Conservation (phyloP, 2,113 vertebrate genomes). For the Eulacestoma nigropectus region DNA sequence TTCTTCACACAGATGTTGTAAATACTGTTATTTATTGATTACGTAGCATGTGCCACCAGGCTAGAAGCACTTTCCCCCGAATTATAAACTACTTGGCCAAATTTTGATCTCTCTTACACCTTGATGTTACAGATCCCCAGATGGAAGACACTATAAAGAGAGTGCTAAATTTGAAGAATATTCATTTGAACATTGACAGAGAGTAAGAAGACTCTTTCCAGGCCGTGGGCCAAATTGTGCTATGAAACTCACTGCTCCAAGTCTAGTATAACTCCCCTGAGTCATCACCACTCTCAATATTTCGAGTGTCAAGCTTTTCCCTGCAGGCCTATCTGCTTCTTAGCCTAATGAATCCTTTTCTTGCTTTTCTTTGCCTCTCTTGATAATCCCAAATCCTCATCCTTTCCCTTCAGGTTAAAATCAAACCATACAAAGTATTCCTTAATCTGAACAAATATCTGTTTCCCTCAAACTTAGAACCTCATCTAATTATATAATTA, state of each 20-base stretch:
- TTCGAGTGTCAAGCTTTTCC: not conserved
- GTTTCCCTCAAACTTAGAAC: rapidly evolving
- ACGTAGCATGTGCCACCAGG: not conserved
- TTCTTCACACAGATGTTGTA: not conserved
- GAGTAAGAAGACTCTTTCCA: slow-evolving; percentile 4
- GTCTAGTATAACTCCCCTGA: not conserved
- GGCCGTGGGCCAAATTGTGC: not conserved
- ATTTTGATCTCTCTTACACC: slow-evolving; percentile 8
- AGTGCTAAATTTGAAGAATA: slow-evolving; percentile 17
- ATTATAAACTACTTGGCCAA: not conserved
- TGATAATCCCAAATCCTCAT: not conserved
- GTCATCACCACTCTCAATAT: not conserved
- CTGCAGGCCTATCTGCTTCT: not conserved
- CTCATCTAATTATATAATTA: not conserved
- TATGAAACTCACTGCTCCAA: not conserved
- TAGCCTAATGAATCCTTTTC: not conserved
- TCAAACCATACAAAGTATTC: not conserved
- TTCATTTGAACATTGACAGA: slow-evolving; percentile 8
- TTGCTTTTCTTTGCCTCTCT: not conserved
- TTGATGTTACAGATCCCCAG: not conserved
- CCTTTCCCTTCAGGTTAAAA: not conserved
- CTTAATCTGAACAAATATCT: not conserved
- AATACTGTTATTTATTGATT: not conserved
- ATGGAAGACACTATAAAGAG: not conserved
- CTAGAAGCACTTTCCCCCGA: not conserved